A percentile compares a stretch with the other conserved stretches of the same genome.
Evolutionary conservation across 2,797 vertebrate genomes (phyloP).

Genomic region (Gymnocypris eckloni): DNA sequence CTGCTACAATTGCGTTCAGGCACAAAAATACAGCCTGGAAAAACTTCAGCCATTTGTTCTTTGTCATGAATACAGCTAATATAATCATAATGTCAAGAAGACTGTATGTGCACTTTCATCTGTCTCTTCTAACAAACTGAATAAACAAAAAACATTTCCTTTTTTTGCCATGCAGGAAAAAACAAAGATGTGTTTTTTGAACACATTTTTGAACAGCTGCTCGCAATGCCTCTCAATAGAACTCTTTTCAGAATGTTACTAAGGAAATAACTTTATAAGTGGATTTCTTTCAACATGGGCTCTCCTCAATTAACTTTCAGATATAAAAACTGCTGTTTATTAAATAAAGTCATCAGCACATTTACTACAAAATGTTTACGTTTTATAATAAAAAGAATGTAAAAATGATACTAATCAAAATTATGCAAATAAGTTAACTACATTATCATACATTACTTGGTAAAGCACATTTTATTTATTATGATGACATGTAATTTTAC

Average conservation of each 20-base stretch:
- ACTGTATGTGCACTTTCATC: not conserved
- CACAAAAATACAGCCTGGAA: slow-evolving; percentile 23
- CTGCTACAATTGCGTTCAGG: slow-evolving; percentile 46
- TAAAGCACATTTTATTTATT: not conserved
- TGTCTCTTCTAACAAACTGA: not conserved
- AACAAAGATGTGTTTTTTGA: not conserved
- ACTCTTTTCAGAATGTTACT: not conserved
- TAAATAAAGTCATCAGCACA: not conserved
- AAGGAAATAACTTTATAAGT: not conserved
- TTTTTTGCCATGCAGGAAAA: not conserved
- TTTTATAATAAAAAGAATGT: not conserved
- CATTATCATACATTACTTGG: not conserved
- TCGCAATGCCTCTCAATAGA: not conserved
- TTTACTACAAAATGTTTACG: not conserved
- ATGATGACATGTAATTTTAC: not conserved
- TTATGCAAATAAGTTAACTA: not conserved
- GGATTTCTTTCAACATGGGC: not conserved
- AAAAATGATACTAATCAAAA: not conserved
- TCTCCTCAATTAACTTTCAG: not conserved
- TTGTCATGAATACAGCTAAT: slow-evolving; percentile 1
- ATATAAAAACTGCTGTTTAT: not conserved
- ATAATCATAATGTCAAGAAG: slow-evolving; percentile 15
- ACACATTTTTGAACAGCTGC: not conserved
- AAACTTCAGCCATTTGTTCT: slow-evolving; percentile 32
- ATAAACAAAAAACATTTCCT: slow-evolving; percentile 1